Evolutionary conservation across 2,797 vertebrate species (phyloP).

Genomic region (Nothura maculosa): DNA sequence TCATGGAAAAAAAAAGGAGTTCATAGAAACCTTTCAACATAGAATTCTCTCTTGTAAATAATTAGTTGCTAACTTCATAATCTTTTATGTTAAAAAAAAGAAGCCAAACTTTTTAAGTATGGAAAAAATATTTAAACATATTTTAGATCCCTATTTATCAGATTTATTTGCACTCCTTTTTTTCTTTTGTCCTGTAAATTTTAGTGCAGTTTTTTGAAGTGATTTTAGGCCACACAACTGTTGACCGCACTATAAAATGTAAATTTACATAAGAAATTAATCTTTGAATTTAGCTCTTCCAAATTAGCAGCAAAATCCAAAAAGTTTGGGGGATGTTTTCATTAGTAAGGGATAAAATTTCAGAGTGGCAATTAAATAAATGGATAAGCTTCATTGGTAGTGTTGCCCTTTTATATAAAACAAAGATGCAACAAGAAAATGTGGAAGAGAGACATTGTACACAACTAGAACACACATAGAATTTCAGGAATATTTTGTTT

Average conservation of each 20-base stretch:
- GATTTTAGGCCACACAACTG: neutral
- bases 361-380: neutral
- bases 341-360: neutral
- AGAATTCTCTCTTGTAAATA: conserved; percentile 24
- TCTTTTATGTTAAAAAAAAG: neutral
- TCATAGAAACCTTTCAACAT: neutral
- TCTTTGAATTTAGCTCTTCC: neutral
- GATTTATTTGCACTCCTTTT: neutral
- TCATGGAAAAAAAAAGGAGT: neutral
- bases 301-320: neutral
- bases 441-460: neutral
- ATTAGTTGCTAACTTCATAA: neutral
- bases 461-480: neutral
- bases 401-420: neutral
- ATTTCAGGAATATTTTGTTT: neutral
- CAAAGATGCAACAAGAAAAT: neutral
- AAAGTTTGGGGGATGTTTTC: neutral
- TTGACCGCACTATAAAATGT: neutral
- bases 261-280: neutral
- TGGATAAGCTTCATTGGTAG: neutral
- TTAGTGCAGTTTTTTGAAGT: neutral
- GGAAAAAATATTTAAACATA: neutral
- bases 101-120: neutral
- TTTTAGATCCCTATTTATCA: conserved; percentile 23
- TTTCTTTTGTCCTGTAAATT: neutral